Percentiles rank a stretch among this genome's conserved stretches.
Conservation (phyloP, 2,888 invertebrate species). For the Pandemis corylana region DNA sequence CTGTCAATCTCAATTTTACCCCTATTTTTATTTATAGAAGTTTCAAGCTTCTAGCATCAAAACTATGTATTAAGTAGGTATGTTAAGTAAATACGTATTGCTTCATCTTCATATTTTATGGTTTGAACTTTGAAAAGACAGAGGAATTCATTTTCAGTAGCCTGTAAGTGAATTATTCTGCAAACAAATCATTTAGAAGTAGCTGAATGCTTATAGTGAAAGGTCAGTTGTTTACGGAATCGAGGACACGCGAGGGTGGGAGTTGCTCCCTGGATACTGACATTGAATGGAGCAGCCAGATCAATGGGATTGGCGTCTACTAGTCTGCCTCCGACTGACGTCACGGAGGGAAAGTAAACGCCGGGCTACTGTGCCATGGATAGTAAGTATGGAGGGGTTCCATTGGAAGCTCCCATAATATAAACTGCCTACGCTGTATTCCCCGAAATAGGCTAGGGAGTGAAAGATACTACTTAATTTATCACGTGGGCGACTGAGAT, state of each 20-base stretch:
- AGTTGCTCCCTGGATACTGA: slow-evolving; percentile 36
- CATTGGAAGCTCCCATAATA: neutral
- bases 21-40: too few relatives aligned
- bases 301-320: slow-evolving; percentile 44
- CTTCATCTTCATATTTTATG: too few relatives aligned
- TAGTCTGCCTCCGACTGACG: slow-evolving; percentile 44
- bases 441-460: too few relatives aligned
- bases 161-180: neutral
- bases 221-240: slow-evolving; percentile 28
- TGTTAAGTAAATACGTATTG: too few relatives aligned
- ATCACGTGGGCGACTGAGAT: too few relatives aligned
- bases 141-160: too few relatives aligned
- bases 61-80: too few relatives aligned
- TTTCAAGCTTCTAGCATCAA: too few relatives aligned
- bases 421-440: too few relatives aligned
- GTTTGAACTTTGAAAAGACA: too few relatives aligned
- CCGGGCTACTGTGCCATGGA: slow-evolving; percentile 1
- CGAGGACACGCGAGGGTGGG: slow-evolving; percentile 10
- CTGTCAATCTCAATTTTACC: too few relatives aligned
- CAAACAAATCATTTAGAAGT: neutral
- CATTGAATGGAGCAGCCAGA: slow-evolving; percentile 40
- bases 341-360: slow-evolving; percentile 39
- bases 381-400: neutral
- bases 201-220: slow-evolving; percentile 10
- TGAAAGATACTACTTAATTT: too few relatives aligned